Evolutionary conservation across 2,113 vertebrate species (phyloP), one percentile per base, ranked within the genome.

Genomic region (Agapornis roseicollis): DNA sequence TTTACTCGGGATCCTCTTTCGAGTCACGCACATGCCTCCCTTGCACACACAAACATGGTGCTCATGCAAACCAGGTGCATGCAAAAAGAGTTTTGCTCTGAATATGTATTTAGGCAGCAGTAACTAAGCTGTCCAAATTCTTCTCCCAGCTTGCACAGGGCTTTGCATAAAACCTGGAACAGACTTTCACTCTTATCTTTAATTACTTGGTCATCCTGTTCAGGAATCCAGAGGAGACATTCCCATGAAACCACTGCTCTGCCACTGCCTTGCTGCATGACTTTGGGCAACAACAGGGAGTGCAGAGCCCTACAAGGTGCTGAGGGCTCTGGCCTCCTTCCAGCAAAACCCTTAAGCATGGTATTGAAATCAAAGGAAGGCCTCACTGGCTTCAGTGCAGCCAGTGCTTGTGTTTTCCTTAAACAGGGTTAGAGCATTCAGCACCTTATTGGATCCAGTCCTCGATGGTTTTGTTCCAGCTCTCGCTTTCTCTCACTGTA

Each of bases 21-120:
- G 77, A 81, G 28, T 50, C 12, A 13, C 2, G 4, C 70, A 69
- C 24, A 35, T 10, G 5, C 49, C 88, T 66, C n/a, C 25, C 41
- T 90, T 69, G 41, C 80, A 80, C 1, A 2, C 52, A 90, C 49
- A 95, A 90, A 37, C 9, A 2, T 95, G 73, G 92, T 61, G 92
- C 87, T 93, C 93, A 89, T 95, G 93, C 53, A 95, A 92, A 96
- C 90, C 95, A 95, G 93, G 93, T 95, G 93, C 88, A 90, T 9
- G 16, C 31, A 85, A 72, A 79, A 81, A 92, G n/a, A 87, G 66
- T 87, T 95, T 96, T 91, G 37, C 39, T 91, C 82, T 88, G 79
- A 94, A 74, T 81, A 86, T 78, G 42, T 85, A 80, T 88, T 94
- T 88, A 93, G 64, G 56, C 72, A 86, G 76, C 64, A 93, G 82